Base-by-base conservation (phyloP, 2,113 vertebrate species). In the Egretta garzetta region DNA sequence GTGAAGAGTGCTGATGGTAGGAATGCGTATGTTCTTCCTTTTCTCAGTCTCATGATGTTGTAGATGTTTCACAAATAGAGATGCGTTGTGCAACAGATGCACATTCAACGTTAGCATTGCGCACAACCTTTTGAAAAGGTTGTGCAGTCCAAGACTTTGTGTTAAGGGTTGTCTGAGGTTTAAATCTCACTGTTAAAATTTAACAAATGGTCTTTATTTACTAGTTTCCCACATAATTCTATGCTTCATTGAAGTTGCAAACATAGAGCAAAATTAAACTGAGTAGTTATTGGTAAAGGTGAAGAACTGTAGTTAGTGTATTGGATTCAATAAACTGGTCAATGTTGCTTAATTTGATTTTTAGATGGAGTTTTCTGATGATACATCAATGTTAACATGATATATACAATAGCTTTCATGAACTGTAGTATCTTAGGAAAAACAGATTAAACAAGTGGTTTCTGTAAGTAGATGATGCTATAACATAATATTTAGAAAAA, bases 341-440 rank as follows among this genome's bases (percentile, higher is more conserved):
- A 41, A 41, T 80, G 85, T 87, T 89, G 80, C 80, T 96, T 94
- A 85, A 70, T 92, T 92, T 90, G 60, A 75, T 86, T 94, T 97
- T 94, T 93, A 95, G 88, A 77, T 94, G 59, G 93, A 59, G 83
- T 96, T 97, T 96, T 86, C 77, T 94, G 82, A 80, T 92, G 70
- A 14, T 86, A 37, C 14, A 43, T 79, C 60, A 56, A 39, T 70
- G 82, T 90, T 94, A 66, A 86, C 23, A 74, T 93, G 74, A 70
- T 87, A 77, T 82, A 81, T 90, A 67, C 67, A 97, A 66, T 91
- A 95, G 60, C 81, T 98, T 97, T 97, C 91, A 94, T 96, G 96
- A 94, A 58, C 71, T 90, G 75, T 86, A 73, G 59, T 94, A 60
- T 80, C 82, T 73, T 86, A 96, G 86, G 70, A 81, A 94, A 90